Conservation (phyloP, 53 echinoderm and acorn worm species). For the Pentamera pediparva region DNA sequence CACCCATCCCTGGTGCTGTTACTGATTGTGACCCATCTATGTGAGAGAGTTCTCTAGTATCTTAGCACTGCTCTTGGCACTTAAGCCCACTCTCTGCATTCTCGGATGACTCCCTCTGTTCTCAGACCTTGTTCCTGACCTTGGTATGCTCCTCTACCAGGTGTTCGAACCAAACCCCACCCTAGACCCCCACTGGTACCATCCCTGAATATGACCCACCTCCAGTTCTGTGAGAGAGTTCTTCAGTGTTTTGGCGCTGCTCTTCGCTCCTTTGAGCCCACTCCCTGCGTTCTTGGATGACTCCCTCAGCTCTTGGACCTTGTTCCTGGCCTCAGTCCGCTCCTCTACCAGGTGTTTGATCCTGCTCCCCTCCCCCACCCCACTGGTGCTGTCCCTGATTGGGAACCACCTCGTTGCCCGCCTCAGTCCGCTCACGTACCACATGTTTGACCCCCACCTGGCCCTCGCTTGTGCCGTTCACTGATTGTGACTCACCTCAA, state of each 20-base stretch:
- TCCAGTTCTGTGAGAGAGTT: slow-evolving; percentile 66
- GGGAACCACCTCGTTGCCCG: too few relatives aligned
- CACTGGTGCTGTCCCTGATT: too few relatives aligned
- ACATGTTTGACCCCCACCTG: too few relatives aligned
- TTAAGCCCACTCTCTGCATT: slow-evolving; percentile 64
- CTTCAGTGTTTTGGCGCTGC: slow-evolving; percentile 69
- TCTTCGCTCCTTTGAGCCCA: slow-evolving; percentile 72
- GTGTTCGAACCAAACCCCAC: slow-evolving; percentile 54
- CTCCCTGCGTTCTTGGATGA: slow-evolving; percentile 61
- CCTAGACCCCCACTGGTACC: too few relatives aligned
- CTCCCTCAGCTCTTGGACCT: slow-evolving; percentile 77
- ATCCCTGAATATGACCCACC: too few relatives aligned
- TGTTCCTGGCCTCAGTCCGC: slow-evolving; percentile 69
- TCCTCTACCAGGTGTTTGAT: too few relatives aligned
- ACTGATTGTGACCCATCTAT: too few relatives aligned
- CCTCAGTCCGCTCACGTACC: too few relatives aligned
- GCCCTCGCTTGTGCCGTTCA: neutral
- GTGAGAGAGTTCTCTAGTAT: slow-evolving; percentile 69
- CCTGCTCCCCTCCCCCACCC: too few relatives aligned
- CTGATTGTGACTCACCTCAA: slow-evolving; percentile 51
- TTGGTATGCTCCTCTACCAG: slow-evolving; percentile 77
- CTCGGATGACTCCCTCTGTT: slow-evolving; percentile 72
- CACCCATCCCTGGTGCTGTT: too few relatives aligned
- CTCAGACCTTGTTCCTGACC: slow-evolving; percentile 67
- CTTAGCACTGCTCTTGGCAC: slow-evolving; percentile 70